Evolutionary conservation across 1,140 invertebrate species (phyloP).

Genomic region (Oryctes rhinoceros): DNA sequence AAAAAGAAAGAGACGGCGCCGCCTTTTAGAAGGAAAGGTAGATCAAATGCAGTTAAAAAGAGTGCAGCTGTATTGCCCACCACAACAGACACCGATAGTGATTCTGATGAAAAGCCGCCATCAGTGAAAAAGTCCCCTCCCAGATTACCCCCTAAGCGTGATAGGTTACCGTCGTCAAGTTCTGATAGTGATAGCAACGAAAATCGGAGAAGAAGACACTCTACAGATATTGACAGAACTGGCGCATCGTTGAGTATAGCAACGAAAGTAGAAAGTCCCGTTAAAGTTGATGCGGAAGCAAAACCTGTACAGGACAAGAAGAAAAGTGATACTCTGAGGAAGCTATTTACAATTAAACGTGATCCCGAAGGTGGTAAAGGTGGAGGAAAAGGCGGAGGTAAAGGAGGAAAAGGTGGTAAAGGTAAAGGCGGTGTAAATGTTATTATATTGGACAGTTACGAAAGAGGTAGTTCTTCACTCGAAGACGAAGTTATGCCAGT

Average conservation of each 20-base stretch:
- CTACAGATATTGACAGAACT: conserved; percentile 44
- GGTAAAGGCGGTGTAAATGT: conserved; percentile 64
- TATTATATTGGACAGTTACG: conserved; percentile 58
- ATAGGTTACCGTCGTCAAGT: conserved; percentile 39
- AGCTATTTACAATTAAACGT: conserved; percentile 67
- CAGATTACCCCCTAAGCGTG: conserved; percentile 24
- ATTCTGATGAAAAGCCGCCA: conserved; percentile 5
- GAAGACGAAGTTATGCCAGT: conserved; percentile 57
- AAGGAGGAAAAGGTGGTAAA: conserved; percentile 66
- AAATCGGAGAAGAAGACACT: conserved; percentile 37
- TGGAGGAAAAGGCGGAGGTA: conserved; percentile 65
- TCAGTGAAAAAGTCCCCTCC: conserved; percentile 22
- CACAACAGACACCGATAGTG: conserved; percentile 44
- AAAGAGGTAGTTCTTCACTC: conserved; percentile 57
- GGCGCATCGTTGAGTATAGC: conserved; percentile 56
- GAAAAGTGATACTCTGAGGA: conserved; percentile 74
- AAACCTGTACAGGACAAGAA: conserved; percentile 72
- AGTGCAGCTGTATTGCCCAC: conserved; percentile 52
- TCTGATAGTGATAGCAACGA: conserved; percentile 45
- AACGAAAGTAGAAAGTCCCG: conserved; percentile 60
- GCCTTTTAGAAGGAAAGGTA: conserved; percentile 52
- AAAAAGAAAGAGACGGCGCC: conserved; percentile 58
- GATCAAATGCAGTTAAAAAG: conserved; percentile 47
- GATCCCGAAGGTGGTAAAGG: conserved; percentile 62
- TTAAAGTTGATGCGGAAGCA: conserved; percentile 64